Conservation (phyloP, 1,140 invertebrate species). For the Aphelinus certus region DNA sequence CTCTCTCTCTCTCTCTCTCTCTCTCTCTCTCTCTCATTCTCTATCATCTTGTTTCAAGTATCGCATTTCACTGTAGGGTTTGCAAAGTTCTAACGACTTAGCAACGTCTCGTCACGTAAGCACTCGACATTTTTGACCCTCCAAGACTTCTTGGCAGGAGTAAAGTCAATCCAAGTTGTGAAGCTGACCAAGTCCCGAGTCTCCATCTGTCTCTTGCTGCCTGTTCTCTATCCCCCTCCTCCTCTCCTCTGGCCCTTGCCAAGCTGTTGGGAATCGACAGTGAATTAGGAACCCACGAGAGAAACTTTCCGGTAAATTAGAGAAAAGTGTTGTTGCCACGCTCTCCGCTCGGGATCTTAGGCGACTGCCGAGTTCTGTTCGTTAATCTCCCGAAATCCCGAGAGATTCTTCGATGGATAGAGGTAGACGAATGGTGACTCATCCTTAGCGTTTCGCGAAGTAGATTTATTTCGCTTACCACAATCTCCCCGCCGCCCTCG, state of each 20-base stretch:
- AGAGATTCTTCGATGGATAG: constrained; percentile 43
- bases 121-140: constrained; percentile 2
- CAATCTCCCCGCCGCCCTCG: no score
- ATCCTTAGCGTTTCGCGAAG: not conserved
- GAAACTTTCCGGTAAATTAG: constrained; percentile 57
- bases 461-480: constrained; percentile 25
- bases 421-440: not conserved
- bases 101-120: no score
- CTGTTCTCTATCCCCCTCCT: not conserved
- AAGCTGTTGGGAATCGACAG: constrained; percentile 42
- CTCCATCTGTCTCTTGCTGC: no score
- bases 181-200: constrained; percentile 47
- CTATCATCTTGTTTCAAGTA: no score
- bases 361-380: constrained; percentile 42
- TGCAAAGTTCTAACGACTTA: no score
- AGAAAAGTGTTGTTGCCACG: constrained; percentile 54
- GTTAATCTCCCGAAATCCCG: constrained; percentile 55
- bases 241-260: not conserved
- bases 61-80: no score
- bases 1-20: not conserved
- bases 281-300: constrained; percentile 40
- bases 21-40: not conserved
- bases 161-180: constrained; percentile 14
- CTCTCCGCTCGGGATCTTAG: no score
- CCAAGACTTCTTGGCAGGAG: not conserved